phyloP scores from a whole-genome alignment of 2,113 vertebrate genomes.

The Pipra filicauda region DNA sequence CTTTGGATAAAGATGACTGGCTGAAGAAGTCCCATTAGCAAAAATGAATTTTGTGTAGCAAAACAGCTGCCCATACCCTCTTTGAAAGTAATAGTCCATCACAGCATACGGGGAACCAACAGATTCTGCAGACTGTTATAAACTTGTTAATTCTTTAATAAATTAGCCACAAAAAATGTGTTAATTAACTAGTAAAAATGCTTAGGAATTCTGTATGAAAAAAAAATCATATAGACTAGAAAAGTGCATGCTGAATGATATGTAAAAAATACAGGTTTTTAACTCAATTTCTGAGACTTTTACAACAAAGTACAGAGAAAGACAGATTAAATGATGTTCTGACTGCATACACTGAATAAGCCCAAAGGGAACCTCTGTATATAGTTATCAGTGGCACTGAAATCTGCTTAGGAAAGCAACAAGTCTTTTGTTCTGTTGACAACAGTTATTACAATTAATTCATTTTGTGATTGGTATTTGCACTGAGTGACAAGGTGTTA shows the following conservation, averaged over 20 bases:
- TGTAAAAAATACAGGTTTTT: conserved; percentile 66
- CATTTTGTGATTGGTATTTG: conserved; percentile 90
- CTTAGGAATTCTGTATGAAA: conserved; percentile 19
- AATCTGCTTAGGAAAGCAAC: conserved; percentile 87
- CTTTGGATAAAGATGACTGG: neutral
- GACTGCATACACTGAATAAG: conserved; percentile 59
- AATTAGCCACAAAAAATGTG: neutral
- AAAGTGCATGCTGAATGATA: conserved; percentile 64
- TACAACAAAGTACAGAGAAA: conserved; percentile 65
- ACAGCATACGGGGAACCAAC: neutral
- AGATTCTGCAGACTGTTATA: conserved; percentile 2
- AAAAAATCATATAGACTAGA: conserved; percentile 6
- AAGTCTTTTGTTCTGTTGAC: conserved; percentile 88
- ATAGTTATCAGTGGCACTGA: conserved; percentile 71
- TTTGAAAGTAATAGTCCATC: conserved; percentile 12
- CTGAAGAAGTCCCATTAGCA: neutral
- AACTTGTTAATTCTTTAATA: conserved; percentile 41
- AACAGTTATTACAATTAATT: conserved; percentile 94
- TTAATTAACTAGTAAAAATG: conserved; percentile 53
- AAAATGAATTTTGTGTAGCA: neutral
- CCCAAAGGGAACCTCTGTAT: conserved; percentile 74
- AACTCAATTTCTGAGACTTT: conserved; percentile 64
- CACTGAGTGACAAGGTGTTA: conserved; percentile 91
- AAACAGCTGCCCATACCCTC: neutral
- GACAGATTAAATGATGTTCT: conserved; percentile 74